Evolutionary conservation across 2,113 vertebrate genomes (phyloP).

Genomic region (Rhadina sibilatrix): DNA sequence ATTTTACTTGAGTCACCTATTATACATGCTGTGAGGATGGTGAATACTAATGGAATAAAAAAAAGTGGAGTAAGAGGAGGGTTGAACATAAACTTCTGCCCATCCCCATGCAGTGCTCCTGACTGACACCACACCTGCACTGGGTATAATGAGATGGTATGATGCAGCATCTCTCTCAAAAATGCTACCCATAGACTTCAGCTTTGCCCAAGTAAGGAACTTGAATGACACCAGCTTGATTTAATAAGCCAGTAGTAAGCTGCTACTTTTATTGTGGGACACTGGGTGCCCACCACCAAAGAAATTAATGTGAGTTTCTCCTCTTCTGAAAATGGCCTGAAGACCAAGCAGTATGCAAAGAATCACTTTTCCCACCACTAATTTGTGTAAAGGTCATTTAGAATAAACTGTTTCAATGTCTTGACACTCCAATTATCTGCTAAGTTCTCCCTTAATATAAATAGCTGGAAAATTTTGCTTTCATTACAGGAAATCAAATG

Average conservation of each 20-base stretch:
- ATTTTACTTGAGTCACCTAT: neutral
- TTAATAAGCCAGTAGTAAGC: neutral
- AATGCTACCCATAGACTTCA: neutral
- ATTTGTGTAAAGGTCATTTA: neutral
- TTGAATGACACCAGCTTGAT: neutral
- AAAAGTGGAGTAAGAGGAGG: neutral
- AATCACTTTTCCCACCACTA: neutral
- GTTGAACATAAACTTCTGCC: neutral
- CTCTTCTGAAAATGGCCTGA: neutral
- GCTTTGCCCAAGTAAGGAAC: neutral
- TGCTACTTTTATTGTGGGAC: neutral
- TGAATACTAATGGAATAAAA: neutral
- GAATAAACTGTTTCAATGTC: neutral
- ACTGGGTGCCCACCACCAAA: neutral
- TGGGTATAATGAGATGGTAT: neutral
- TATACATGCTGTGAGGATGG: neutral
- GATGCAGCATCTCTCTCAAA: neutral
- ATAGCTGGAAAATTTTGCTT: neutral
- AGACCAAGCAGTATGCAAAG: neutral
- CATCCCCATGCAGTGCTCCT: neutral
- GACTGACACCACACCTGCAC: neutral
- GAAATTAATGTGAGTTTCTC: neutral
- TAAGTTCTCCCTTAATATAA: neutral
- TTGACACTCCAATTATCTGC: neutral
- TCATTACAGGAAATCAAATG: neutral